phyloP scores from a whole-genome alignment of 1,140 invertebrate genomes.

The Heterodera carotae region DNA sequence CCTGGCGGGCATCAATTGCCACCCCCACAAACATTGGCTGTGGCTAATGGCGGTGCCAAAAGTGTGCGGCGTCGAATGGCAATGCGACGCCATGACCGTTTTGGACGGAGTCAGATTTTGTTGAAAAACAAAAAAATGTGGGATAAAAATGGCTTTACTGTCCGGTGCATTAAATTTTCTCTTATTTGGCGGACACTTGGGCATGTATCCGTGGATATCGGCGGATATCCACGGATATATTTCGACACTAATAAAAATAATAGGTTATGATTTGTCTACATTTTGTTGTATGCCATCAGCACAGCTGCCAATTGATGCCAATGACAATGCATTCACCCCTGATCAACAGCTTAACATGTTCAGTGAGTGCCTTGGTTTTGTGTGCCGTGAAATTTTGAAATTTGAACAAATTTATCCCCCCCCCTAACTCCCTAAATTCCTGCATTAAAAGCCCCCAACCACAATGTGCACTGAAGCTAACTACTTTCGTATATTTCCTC shows the following conservation, averaged over 20 bases:
- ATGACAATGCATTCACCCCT: not conserved
- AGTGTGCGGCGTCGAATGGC: not conserved
- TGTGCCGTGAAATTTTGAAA: conserved; percentile 12
- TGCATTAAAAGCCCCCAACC: conserved; percentile 4
- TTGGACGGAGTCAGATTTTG: conserved; percentile 20
- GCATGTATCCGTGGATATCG: no score
- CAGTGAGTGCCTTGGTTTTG: conserved; percentile 18
- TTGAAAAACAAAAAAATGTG: not conserved
- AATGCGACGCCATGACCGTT: conserved; percentile 13
- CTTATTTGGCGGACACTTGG: no score
- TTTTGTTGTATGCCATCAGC: not conserved
- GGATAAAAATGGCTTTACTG: no score
- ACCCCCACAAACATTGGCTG: not conserved
- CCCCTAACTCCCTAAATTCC: no score
- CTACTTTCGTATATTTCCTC: not conserved
- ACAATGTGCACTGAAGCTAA: conserved; percentile 10
- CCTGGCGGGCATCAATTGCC: conserved; percentile 17
- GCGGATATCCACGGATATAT: no score
- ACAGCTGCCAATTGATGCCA: not conserved
- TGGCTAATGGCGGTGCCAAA: not conserved
- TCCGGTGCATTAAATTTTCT: no score
- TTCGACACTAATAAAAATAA: not conserved
- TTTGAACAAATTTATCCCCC: not conserved
- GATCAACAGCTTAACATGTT: conserved; percentile 34
- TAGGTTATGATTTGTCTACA: conserved; percentile 7